A percentile compares a stretch with the other conserved stretches of the same genome.
Conservation (phyloP, 2,113 vertebrate genomes). For the Cairina moschata region DNA sequence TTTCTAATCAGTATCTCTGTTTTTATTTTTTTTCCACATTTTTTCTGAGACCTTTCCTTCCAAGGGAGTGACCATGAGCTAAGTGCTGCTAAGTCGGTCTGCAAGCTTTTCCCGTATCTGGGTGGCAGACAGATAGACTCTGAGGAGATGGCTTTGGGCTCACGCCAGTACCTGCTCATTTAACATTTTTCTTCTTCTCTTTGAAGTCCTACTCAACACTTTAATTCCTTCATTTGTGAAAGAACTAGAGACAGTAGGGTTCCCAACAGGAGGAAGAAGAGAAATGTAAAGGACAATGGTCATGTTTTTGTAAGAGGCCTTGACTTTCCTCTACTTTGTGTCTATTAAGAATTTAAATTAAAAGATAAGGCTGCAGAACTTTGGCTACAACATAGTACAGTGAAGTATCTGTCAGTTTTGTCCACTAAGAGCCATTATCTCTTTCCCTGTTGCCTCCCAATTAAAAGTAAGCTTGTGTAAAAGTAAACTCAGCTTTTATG, state of each 20-base stretch:
- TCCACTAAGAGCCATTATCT: not conserved
- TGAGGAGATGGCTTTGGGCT: not conserved
- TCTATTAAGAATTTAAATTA: not conserved
- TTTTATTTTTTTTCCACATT: not conserved
- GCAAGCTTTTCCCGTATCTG: not conserved
- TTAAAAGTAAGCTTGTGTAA: not conserved
- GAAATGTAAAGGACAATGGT: rapidly evolving
- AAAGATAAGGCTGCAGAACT: not conserved
- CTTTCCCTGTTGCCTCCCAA: not conserved
- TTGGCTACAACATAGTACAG: not conserved
- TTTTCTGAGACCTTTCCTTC: not conserved
- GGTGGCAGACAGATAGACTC: not conserved
- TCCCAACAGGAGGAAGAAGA: not conserved
- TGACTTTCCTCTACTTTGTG: not conserved
- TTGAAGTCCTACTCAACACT: not conserved
- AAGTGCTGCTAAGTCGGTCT: not conserved
- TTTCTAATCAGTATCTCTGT: not conserved
- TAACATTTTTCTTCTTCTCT: rapidly evolving
- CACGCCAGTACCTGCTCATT: not conserved
- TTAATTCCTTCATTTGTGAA: not conserved
- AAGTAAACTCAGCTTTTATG: not conserved
- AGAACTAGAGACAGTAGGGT: not conserved
- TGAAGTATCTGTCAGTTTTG: not conserved
- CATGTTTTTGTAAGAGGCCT: not conserved
- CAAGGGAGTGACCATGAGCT: not conserved